Evolutionary conservation across 2,113 vertebrate genomes (phyloP).

Genomic region (Falcunculus frontatus): DNA sequence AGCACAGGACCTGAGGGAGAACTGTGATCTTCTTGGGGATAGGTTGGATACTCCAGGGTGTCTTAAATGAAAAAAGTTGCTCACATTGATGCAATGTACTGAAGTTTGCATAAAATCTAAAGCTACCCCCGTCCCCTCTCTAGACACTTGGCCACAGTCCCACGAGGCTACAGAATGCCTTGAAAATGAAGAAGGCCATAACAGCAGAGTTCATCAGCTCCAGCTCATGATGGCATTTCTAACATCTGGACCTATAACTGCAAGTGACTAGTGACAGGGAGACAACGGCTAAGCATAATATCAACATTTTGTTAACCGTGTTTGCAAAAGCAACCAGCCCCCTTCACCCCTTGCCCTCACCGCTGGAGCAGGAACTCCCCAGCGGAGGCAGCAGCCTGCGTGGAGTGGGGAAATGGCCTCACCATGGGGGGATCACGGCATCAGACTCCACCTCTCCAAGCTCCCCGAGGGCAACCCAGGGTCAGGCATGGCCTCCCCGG

Average conservation of each 20-base stretch:
- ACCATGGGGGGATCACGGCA: accelerated
- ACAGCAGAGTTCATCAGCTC: not conserved
- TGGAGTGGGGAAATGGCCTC: not conserved
- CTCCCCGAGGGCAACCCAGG: not conserved
- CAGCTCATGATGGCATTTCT: not conserved
- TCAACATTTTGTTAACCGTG: slow-evolving; percentile 52
- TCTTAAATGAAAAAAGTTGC: not conserved
- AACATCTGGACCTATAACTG: slow-evolving; percentile 7
- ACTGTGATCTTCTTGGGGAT: not conserved
- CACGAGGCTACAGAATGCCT: accelerated
- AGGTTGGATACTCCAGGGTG: not conserved
- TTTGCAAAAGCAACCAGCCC: slow-evolving; percentile 36
- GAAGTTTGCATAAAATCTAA: not conserved
- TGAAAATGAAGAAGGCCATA: not conserved
- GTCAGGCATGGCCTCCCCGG: not conserved
- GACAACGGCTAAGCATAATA: slow-evolving; percentile 54
- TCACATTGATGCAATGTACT: not conserved
- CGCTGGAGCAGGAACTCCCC: slow-evolving; percentile 20
- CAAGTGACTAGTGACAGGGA: slow-evolving; percentile 44
- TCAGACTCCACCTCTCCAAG: accelerated
- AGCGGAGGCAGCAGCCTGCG: not conserved
- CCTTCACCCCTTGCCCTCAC: slow-evolving; percentile 51
- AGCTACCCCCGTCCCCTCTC: not conserved
- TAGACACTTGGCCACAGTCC: accelerated
- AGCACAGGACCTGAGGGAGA: not conserved